A percentile compares a stretch with the other conserved stretches of the same genome.
Conservation (phyloP, 1,140 invertebrate genomes). For the Drosophila pectinifera region DNA sequence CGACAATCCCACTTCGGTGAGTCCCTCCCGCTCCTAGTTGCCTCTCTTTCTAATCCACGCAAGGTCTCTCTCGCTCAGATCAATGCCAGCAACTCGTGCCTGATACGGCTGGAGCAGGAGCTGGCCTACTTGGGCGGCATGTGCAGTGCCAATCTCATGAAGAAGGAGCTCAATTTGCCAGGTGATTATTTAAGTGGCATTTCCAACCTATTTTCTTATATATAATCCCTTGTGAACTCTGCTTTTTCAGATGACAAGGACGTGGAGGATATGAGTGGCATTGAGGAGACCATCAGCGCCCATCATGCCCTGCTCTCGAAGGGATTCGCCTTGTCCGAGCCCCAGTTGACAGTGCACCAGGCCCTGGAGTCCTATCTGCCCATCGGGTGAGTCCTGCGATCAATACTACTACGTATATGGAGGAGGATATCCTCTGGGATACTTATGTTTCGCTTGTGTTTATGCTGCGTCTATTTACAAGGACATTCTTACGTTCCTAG, state of each 20-base stretch:
- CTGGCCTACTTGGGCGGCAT: slow-evolving; percentile 95
- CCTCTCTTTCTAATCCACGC: slow-evolving; percentile 18
- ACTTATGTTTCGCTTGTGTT: no score
- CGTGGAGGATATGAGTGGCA: slow-evolving; percentile 89
- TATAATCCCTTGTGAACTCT: no score
- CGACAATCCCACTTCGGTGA: slow-evolving; percentile 89
- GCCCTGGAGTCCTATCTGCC: slow-evolving; percentile 95
- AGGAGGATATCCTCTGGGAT: slow-evolving; percentile 4
- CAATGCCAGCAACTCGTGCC: slow-evolving; percentile 84
- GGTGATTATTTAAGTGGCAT: slow-evolving; percentile 70
- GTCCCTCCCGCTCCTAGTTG: background rate
- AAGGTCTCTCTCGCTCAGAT: slow-evolving; percentile 51
- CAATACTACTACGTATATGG: background rate
- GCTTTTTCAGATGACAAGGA: slow-evolving; percentile 88
- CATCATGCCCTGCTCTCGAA: slow-evolving; percentile 93
- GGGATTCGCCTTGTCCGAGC: slow-evolving; percentile 94
- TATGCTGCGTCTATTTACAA: no score
- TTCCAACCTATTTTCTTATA: background rate
- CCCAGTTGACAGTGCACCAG: slow-evolving; percentile 93
- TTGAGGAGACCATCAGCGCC: slow-evolving; percentile 90
- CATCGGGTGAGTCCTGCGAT: slow-evolving; percentile 92
- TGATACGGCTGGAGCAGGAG: slow-evolving; percentile 95
- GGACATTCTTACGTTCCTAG: slow-evolving; percentile 24
- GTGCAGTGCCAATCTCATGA: slow-evolving; percentile 95
- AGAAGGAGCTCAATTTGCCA: slow-evolving; percentile 92